phyloP scores from a whole-genome alignment of 2,113 vertebrate species.

The Apteryx mantelli region DNA sequence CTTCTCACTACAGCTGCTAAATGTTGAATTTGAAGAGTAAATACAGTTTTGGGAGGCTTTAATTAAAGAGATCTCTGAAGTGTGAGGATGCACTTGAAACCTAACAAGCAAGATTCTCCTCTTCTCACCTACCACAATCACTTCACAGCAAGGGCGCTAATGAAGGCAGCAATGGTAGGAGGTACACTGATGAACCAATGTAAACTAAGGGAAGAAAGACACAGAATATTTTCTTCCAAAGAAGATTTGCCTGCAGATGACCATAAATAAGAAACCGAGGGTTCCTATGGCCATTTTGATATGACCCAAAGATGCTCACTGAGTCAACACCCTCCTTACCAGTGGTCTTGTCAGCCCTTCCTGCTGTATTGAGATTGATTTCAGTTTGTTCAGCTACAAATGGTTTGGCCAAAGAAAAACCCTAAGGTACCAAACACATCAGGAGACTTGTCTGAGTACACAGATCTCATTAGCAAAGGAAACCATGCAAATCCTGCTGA shows the following conservation, averaged over 20 bases:
- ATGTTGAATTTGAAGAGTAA: conserved; percentile 17
- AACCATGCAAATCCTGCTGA: neutral
- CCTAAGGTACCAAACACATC: rapidly evolving
- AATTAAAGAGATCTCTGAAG: conserved; percentile 41
- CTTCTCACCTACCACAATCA: conserved; percentile 4
- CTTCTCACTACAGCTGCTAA: neutral
- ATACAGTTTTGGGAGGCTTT: neutral
- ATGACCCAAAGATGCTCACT: neutral
- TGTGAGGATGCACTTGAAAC: conserved; percentile 15
- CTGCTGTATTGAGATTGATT: neutral
- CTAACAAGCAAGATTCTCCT: conserved; percentile 24
- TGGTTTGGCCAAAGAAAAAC: neutral
- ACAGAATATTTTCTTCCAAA: neutral
- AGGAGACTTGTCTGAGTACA: neutral
- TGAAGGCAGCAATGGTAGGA: neutral
- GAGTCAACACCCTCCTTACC: neutral
- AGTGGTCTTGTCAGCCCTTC: neutral
- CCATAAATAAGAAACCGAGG: neutral
- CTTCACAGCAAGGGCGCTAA: neutral
- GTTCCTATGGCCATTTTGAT: neutral
- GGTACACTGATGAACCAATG: neutral
- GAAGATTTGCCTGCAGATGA: neutral
- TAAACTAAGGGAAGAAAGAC: neutral
- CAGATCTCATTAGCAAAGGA: neutral
- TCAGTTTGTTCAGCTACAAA: neutral